Percentiles rank a stretch among this genome's conserved stretches.
Conservation (phyloP, 2,113 vertebrate genomes). For the Nothobranchius furzeri region DNA sequence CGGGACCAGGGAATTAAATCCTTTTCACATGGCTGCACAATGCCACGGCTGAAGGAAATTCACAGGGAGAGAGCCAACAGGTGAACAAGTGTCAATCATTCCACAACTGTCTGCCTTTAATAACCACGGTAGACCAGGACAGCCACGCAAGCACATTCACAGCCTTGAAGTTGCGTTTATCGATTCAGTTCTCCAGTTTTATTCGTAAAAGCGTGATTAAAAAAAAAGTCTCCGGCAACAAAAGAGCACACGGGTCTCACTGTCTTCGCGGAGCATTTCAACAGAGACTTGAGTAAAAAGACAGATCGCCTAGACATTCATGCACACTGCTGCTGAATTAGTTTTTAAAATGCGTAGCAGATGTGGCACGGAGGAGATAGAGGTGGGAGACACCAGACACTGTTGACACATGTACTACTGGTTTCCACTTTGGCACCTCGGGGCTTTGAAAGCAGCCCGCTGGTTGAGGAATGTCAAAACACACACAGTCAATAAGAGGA, state of each 20-base stretch:
- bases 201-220: too few relatives aligned
- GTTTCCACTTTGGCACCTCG: slow-evolving; percentile 77
- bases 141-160: neutral
- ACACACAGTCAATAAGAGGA: slow-evolving; percentile 70
- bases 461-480: slow-evolving; percentile 79
- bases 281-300: slow-evolving; percentile 36
- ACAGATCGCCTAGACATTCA: slow-evolving; percentile 54
- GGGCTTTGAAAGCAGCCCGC: slow-evolving; percentile 73
- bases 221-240: slow-evolving; percentile 3
- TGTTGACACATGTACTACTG: slow-evolving; percentile 78
- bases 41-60: neutral
- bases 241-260: slow-evolving; percentile 20
- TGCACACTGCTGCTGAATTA: slow-evolving; percentile 59
- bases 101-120: neutral
- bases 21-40: slow-evolving; percentile 7
- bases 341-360: slow-evolving; percentile 66
- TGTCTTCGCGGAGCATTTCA: slow-evolving; percentile 38
- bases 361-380: slow-evolving; percentile 62
- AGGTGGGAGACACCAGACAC: slow-evolving; percentile 73
- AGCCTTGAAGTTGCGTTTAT: neutral
- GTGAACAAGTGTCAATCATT: slow-evolving; percentile 2
- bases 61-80: slow-evolving; percentile 2
- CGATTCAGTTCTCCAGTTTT: too few relatives aligned
- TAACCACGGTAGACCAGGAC: neutral
- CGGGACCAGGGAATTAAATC: neutral